Evolutionary conservation across 2,888 invertebrate genomes (phyloP).

Genomic region (Epistrophe grossulariae): DNA sequence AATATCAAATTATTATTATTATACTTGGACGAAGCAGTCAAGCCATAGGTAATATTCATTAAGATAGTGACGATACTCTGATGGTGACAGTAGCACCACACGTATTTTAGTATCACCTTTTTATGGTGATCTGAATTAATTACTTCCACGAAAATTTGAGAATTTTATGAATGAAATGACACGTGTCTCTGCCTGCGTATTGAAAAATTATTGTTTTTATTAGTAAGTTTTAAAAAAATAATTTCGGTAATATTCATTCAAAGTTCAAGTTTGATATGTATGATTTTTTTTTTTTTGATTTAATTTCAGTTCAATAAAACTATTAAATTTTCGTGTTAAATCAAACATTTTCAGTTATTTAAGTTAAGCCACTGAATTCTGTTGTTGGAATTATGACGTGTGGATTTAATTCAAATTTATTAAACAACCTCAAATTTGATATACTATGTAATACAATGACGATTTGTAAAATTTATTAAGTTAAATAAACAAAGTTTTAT

Average conservation of each 20-base stretch:
- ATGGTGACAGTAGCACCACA: slow-evolving; percentile 52
- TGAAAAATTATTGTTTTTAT: neutral
- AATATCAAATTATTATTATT: slow-evolving; percentile 1
- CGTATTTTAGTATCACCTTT: slow-evolving; percentile 23
- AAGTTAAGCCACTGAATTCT: no score
- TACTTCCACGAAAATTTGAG: slow-evolving; percentile 33
- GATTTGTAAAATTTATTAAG: no score
- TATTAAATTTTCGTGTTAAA: no score
- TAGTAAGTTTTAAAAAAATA: neutral
- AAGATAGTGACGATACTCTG: neutral
- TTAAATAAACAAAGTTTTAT: no score
- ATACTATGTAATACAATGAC: no score
- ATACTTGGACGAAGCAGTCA: neutral
- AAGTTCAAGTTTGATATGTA: no score
- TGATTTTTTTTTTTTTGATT: no score
- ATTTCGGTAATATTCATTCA: neutral
- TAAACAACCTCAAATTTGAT: no score
- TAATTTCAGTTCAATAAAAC: no score
- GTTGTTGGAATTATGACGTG: no score
- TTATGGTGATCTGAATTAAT: slow-evolving; percentile 59
- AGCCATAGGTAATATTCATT: neutral
- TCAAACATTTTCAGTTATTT: no score
- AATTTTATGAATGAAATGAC: slow-evolving; percentile 59
- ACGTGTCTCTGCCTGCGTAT: slow-evolving; percentile 26
- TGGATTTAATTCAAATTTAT: no score